Percentiles rank a stretch among this genome's conserved stretches.
These are phyloP conservation scores for Corythornis madagascariensis DNA, from an alignment of 2,113 vertebrate species.

Conservation along the genomic window DNA sequence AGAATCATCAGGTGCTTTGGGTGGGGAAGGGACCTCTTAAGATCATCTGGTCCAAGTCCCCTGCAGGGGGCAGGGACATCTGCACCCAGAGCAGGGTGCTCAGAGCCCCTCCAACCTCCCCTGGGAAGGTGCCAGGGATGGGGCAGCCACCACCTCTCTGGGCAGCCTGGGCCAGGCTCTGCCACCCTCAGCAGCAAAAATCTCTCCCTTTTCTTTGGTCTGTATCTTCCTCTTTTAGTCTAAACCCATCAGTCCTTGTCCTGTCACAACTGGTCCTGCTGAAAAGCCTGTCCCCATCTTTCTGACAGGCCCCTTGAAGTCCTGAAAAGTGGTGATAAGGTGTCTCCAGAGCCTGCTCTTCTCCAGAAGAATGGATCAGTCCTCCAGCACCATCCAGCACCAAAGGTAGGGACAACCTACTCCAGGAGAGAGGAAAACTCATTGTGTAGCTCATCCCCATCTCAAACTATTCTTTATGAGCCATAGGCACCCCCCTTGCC, in stretches of 20 bases:
- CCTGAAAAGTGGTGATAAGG: not conserved
- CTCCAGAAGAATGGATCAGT: not conserved
- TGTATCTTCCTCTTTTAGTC: not conserved
- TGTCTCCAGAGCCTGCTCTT: not conserved
- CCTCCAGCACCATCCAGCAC: not conserved
- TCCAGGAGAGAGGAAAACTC: not conserved
- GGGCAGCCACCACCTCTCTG: not conserved
- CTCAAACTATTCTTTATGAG: not conserved
- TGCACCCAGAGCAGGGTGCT: not conserved
- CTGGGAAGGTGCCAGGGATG: not conserved
- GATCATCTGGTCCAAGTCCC: not conserved
- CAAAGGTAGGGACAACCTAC: not conserved
- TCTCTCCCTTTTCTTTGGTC: not conserved
- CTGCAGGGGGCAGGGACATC: not conserved
- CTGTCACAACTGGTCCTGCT: not conserved
- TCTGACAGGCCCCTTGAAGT: not conserved
- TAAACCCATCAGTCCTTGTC: not conserved
- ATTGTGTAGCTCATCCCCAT: accelerated
- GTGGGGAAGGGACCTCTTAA: not conserved
- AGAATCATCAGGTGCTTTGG: not conserved
- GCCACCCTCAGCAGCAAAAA: not conserved
- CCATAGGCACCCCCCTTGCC: accelerated
- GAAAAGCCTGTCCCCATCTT: not conserved
- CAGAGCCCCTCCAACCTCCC: not conserved
- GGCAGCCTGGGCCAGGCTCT: not conserved